phyloP scores from a whole-genome alignment of 2,888 invertebrate species.

The Conops quadrifasciatus region DNA sequence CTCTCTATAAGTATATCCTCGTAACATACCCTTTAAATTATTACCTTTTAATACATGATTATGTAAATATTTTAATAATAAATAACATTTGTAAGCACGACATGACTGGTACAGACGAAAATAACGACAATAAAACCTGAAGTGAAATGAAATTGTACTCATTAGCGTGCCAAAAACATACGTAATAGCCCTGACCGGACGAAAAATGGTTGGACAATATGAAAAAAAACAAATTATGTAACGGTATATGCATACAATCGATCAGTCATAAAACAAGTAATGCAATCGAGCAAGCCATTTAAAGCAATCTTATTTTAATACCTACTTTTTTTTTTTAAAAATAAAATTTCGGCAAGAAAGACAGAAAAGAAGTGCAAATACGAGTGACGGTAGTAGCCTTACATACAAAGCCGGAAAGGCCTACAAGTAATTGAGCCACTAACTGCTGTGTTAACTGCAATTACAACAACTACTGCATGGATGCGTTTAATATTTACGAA shows the following conservation, averaged over 20 bases:
- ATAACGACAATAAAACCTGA: neutral
- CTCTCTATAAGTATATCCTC: too few relatives aligned
- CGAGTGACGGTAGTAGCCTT: too few relatives aligned
- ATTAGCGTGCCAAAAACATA: constrained; percentile 33
- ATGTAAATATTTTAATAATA: neutral
- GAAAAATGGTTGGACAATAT: neutral
- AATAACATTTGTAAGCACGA: neutral
- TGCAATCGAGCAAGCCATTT: constrained; percentile 8
- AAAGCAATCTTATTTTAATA: constrained; percentile 11
- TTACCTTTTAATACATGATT: neutral
- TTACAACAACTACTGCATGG: too few relatives aligned
- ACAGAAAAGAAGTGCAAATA: too few relatives aligned
- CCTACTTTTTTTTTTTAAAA: too few relatives aligned
- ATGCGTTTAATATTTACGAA: too few relatives aligned
- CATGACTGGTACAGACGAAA: neutral
- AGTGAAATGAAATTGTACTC: constrained; percentile 9
- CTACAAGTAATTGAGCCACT: too few relatives aligned
- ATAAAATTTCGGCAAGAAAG: too few relatives aligned
- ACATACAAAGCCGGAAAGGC: too few relatives aligned
- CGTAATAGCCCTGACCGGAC: constrained; percentile 39
- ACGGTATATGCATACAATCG: constrained; percentile 4
- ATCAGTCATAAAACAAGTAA: neutral
- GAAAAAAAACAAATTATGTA: constrained; percentile 15
- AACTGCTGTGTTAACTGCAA: too few relatives aligned
- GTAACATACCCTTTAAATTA: neutral